A percentile compares a stretch with the other conserved stretches of the same genome.
Conservation (phyloP, 2,888 invertebrate genomes). For the Cheilosia urbana region DNA sequence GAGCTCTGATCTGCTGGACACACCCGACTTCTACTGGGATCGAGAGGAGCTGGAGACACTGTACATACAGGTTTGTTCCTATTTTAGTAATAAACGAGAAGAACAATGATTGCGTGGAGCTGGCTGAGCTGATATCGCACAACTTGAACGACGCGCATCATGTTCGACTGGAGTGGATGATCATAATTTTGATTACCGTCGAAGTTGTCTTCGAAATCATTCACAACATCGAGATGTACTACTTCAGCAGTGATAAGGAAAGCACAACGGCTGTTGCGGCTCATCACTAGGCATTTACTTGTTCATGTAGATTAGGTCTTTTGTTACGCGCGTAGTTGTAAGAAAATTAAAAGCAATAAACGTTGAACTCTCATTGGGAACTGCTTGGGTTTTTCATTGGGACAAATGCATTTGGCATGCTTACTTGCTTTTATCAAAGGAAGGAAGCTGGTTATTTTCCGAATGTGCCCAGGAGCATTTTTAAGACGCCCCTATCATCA, state of each 20-base stretch:
- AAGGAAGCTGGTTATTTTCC: too few relatives aligned
- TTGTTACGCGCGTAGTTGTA: constrained; percentile 37
- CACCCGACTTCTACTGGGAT: constrained; percentile 99
- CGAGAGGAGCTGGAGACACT: constrained; percentile 93
- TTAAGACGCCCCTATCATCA: too few relatives aligned
- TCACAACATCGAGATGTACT: constrained; percentile 89
- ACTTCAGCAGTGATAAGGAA: constrained; percentile 19
- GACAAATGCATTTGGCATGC: too few relatives aligned
- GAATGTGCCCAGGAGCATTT: too few relatives aligned
- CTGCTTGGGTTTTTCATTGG: not conserved
- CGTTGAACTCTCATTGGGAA: not conserved
- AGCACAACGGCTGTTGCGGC: not conserved
- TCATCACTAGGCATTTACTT: constrained; percentile 20
- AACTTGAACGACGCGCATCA: constrained; percentile 97
- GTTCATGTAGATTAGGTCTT: constrained; percentile 16
- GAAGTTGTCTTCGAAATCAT: constrained; percentile 95
- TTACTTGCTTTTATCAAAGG: too few relatives aligned
- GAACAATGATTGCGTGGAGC: constrained; percentile 95
- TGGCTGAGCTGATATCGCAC: constrained; percentile 94
- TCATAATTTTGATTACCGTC: constrained; percentile 96
- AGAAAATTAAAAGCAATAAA: constrained; percentile 25
- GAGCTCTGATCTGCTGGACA: constrained; percentile 96
- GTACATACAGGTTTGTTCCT: constrained; percentile 92
- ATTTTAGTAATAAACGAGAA: constrained; percentile 98
- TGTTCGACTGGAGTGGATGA: constrained; percentile 97